Evolutionary conservation across 2,888 invertebrate species (phyloP).

Genomic region (Boloria euphrosyne): DNA sequence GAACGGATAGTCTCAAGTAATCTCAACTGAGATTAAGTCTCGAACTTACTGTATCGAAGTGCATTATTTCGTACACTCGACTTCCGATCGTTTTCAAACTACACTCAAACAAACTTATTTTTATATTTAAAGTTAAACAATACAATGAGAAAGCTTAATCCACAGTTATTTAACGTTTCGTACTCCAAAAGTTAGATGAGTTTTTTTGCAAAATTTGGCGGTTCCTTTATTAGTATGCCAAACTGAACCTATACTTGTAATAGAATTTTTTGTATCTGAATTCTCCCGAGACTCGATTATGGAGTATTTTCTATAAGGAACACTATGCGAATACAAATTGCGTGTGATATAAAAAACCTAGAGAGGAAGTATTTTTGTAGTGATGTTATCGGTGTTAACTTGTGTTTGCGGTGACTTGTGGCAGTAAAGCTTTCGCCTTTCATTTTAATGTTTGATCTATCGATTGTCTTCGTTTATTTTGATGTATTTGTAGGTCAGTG

Average conservation of each 20-base stretch:
- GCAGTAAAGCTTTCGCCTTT: slow-evolving; percentile 33
- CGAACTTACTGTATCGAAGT: slow-evolving; percentile 66
- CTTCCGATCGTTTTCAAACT: slow-evolving; percentile 46
- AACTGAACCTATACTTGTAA: slow-evolving; percentile 39
- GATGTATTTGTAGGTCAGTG: slow-evolving; percentile 65
- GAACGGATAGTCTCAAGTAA: slow-evolving; percentile 60
- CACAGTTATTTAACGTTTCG: slow-evolving; percentile 37
- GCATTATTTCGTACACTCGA: slow-evolving; percentile 66
- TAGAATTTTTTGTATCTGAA: slow-evolving; percentile 40
- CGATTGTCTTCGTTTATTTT: slow-evolving; percentile 42
- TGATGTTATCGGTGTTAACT: slow-evolving; percentile 22
- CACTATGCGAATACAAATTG: slow-evolving; percentile 36
- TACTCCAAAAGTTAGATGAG: slow-evolving; percentile 47
- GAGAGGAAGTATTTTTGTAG: slow-evolving; percentile 25
- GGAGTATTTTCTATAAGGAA: slow-evolving; percentile 28
- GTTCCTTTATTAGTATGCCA: slow-evolving; percentile 43
- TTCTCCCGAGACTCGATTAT: slow-evolving; percentile 32
- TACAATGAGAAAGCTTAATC: slow-evolving; percentile 42
- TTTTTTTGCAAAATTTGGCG: slow-evolving; percentile 31
- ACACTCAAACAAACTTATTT: slow-evolving; percentile 51
- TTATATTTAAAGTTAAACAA: slow-evolving; percentile 48
- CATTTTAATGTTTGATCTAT: slow-evolving; percentile 38
- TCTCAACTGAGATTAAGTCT: slow-evolving; percentile 72
- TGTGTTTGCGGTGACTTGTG: slow-evolving; percentile 5
- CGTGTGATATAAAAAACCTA: slow-evolving; percentile 19